Conservation (phyloP, 1,140 invertebrate genomes). For the Trachelipus rathkii region DNA sequence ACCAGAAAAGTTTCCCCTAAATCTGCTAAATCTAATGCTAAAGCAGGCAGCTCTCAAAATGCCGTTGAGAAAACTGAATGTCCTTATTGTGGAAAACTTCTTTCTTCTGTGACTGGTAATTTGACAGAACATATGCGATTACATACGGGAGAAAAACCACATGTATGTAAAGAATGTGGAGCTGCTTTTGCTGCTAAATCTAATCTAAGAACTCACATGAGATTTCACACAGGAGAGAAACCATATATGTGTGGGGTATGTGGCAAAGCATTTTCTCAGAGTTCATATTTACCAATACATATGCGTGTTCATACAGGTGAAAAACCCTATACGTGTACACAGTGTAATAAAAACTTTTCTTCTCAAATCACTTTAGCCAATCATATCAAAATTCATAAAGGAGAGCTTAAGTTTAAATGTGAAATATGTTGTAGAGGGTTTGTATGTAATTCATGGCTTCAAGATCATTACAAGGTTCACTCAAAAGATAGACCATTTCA, state of each 20-base stretch:
- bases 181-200: slow-evolving; percentile 41
- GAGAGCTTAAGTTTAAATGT: slow-evolving; percentile 24
- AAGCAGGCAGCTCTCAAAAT: neutral
- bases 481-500: slow-evolving; percentile 12
- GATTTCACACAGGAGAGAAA: slow-evolving; percentile 43
- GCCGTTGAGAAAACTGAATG: neutral
- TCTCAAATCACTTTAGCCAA: slow-evolving; percentile 7
- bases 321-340: slow-evolving; percentile 19
- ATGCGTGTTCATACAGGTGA: slow-evolving; percentile 27
- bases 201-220: slow-evolving; percentile 43
- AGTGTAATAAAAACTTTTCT: slow-evolving; percentile 20
- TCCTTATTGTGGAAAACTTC: neutral
- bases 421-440: slow-evolving; percentile 21
- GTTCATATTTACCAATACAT: slow-evolving; percentile 27
- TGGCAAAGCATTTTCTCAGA: slow-evolving; percentile 53
- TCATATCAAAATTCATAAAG: slow-evolving; percentile 19
- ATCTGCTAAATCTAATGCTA: neutral
- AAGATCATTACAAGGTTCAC: slow-evolving; percentile 23
- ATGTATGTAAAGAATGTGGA: slow-evolving; percentile 46
- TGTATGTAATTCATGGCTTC: slow-evolving; percentile 4
- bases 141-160: slow-evolving; percentile 47
- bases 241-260: slow-evolving; percentile 53
- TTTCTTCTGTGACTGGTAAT: neutral
- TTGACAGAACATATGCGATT: slow-evolving; percentile 26
- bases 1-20: neutral